Percentiles rank a stretch among this genome's conserved stretches.
Conservation (phyloP, 2,113 vertebrate species). For the Gobius niger region DNA sequence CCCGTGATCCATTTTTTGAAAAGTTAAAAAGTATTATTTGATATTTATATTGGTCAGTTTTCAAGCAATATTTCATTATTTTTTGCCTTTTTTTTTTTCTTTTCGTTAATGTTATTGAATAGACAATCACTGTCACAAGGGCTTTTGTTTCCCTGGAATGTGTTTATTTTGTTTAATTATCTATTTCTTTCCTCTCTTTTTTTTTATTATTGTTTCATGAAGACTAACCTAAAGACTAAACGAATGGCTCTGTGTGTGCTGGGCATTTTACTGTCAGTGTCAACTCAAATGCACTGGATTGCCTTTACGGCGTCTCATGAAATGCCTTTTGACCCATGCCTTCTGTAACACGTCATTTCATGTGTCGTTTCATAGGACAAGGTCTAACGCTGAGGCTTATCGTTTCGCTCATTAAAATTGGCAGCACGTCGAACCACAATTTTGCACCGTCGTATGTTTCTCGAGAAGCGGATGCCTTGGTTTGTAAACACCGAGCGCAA, state of each 20-base stretch:
- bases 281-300: slow-evolving; percentile 74
- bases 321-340: slow-evolving; percentile 80
- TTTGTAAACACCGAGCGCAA: slow-evolving; percentile 15
- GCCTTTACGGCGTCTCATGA: slow-evolving; percentile 75
- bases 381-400: slow-evolving; percentile 41
- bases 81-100: slow-evolving; percentile 40
- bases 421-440: slow-evolving; percentile 42
- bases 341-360: slow-evolving; percentile 69
- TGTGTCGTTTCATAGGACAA: slow-evolving; percentile 50
- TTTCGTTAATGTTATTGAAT: slow-evolving; percentile 65
- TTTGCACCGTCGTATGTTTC: slow-evolving; percentile 32
- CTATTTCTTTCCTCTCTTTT: background rate
- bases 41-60: slow-evolving; percentile 67
- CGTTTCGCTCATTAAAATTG: slow-evolving; percentile 38
- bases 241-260: slow-evolving; percentile 71
- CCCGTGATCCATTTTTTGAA: slow-evolving; percentile 49
- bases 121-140: slow-evolving; percentile 83
- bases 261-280: slow-evolving; percentile 75
- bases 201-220: slow-evolving; percentile 32
- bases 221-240: slow-evolving; percentile 67
- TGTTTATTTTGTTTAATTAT: slow-evolving; percentile 45
- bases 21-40: slow-evolving; percentile 46
- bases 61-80: slow-evolving; percentile 72
- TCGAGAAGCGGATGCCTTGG: slow-evolving; percentile 9
- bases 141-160: slow-evolving; percentile 80